phyloP scores from a whole-genome alignment of 2,113 vertebrate species.

The Tragelaphus buxtoni region DNA sequence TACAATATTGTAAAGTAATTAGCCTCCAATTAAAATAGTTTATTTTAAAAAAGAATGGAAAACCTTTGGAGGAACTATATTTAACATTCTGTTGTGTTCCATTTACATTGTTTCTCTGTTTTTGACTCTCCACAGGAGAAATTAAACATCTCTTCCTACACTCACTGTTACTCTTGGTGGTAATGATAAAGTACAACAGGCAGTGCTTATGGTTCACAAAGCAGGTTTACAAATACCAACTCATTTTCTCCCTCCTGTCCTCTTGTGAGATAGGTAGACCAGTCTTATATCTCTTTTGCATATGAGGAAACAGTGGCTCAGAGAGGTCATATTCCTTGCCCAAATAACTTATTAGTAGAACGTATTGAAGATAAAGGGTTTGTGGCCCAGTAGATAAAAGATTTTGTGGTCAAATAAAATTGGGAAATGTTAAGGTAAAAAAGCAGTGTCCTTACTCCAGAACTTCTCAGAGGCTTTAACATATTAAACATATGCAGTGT shows the following conservation, averaged over 20 bases:
- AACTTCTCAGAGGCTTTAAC: background rate
- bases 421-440: background rate
- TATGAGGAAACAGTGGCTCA: background rate
- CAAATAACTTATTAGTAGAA: slow-evolving; percentile 12
- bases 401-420: background rate
- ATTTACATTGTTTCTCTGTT: background rate
- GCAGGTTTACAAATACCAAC: background rate
- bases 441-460: background rate
- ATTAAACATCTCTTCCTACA: background rate
- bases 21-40: background rate
- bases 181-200: background rate
- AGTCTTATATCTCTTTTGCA: background rate
- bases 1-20: background rate
- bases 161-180: background rate
- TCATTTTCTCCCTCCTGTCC: background rate
- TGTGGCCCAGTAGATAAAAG: background rate
- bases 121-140: background rate
- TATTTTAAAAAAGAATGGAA: background rate
- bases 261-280: background rate
- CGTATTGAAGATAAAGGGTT: background rate
- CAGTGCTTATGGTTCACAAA: background rate
- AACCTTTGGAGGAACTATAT: background rate
- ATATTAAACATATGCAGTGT: background rate
- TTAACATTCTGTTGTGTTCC: background rate
- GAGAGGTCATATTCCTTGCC: slow-evolving; percentile 2